phyloP scores from a whole-genome alignment of 1,140 invertebrate species.

The Rhopalosiphum maidis region DNA sequence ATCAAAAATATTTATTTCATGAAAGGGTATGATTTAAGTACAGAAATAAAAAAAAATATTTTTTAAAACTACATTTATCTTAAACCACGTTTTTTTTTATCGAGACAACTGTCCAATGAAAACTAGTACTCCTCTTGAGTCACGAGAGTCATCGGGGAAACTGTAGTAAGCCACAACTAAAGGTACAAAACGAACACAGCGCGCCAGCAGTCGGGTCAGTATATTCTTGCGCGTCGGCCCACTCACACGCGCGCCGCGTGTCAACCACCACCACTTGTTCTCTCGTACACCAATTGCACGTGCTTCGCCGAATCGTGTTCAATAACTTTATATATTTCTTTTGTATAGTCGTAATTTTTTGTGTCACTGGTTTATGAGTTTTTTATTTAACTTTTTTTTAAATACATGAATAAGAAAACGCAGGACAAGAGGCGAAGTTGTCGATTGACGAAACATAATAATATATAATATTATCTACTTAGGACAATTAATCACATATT shows the following conservation, averaged over 20 bases:
- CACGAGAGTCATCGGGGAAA: background rate
- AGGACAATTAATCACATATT: background rate
- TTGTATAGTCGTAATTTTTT: slow-evolving; percentile 24
- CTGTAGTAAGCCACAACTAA: background rate
- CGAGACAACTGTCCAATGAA: background rate
- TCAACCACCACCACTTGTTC: background rate
- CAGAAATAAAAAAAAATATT: slow-evolving; percentile 29
- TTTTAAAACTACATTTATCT: background rate
- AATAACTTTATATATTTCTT: background rate
- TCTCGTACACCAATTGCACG: slow-evolving; percentile 29
- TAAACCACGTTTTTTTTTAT: background rate
- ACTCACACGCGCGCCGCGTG: slow-evolving; percentile 44
- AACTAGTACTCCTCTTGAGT: background rate
- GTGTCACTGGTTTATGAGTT: background rate
- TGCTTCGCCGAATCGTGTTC: slow-evolving; percentile 45
- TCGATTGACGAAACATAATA: slow-evolving; percentile 23
- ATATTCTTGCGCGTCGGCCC: slow-evolving; percentile 36
- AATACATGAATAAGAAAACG: background rate
- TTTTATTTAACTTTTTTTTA: background rate
- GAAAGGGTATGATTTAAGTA: slow-evolving; percentile 21
- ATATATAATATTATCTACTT: background rate
- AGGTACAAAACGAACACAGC: slow-evolving; percentile 2
- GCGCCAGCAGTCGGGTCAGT: slow-evolving; percentile 39
- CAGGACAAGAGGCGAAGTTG: background rate
- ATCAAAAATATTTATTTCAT: background rate